Evolutionary conservation across 2,797 vertebrate species (phyloP).

Genomic region (Danio jaintianensis): DNA sequence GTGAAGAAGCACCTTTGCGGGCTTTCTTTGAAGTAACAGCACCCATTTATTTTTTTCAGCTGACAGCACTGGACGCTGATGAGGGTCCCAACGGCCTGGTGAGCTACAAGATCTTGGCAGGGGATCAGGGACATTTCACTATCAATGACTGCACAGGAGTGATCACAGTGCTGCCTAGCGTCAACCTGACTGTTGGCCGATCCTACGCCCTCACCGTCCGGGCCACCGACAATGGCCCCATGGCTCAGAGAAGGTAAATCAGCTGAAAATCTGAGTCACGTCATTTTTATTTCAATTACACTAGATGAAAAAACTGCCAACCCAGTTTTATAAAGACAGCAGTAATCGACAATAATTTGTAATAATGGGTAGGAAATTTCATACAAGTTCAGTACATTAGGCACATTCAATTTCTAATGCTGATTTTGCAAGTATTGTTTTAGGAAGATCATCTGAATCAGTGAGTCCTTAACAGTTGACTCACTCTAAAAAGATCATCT

Average conservation of each 20-base stretch:
- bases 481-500: too few relatives aligned
- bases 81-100: conserved; percentile 89
- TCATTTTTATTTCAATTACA: too few relatives aligned
- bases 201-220: conserved; percentile 90
- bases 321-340: too few relatives aligned
- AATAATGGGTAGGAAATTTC: too few relatives aligned
- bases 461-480: too few relatives aligned
- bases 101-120: conserved; percentile 89
- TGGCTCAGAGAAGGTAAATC: conserved; percentile 85
- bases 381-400: too few relatives aligned
- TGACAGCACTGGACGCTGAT: conserved; percentile 89
- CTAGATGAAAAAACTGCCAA: too few relatives aligned
- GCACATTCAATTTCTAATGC: too few relatives aligned
- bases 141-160: conserved; percentile 86
- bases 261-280: not conserved
- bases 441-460: too few relatives aligned
- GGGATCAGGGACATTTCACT: conserved; percentile 85
- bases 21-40: conserved; percentile 10
- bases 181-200: conserved; percentile 80
- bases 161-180: conserved; percentile 82
- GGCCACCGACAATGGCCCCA: conserved; percentile 86
- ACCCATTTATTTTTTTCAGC: conserved; percentile 73
- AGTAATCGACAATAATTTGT: too few relatives aligned
- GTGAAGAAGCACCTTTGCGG: conserved; percentile 17
- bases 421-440: too few relatives aligned